Base-by-base conservation (phyloP, 92 coral and sea anemone genomes). In the Porites rus region DNA sequence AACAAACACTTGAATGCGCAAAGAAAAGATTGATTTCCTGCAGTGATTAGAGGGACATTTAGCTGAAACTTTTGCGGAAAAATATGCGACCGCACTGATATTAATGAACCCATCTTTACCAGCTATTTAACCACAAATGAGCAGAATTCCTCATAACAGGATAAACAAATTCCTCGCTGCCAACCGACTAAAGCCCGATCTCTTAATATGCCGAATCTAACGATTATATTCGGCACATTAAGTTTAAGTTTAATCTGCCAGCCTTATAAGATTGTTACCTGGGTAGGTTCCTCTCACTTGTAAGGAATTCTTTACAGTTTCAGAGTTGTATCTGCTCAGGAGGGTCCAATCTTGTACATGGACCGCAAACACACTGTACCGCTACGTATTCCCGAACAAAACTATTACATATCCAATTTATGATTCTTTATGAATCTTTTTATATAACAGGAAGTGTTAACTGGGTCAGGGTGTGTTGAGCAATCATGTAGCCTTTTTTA, bases 371-470 rank as follows among this genome's bases (percentile, higher is more conserved):
- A 75, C 67, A 17, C 79, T 75, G 43, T 11, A 0, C 21, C 51
- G 16, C 62, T 56, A 16, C 16, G 22, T 72, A 20, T 8, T 76
- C 28, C 60, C 22, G 60, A 56, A 75, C 66, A 58, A 3, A 56
- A 1, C 67, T 25, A 28, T 76, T 76, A 22, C 31, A 60, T 31
- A n/a, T 22, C 14, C 68, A 8, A 16, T 16, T 28, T 3, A 60
- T 76, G 68, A 76, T n/a, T 59, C 80, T 24, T 31, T 18, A 20
- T 43, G 13, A 28, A 7, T 1, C 12, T 60, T 3, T n/a, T 78
- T 56, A 51, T 78, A 43, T 50, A 1, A 78, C 58, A 38, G 83
- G 72, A 63, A 78, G 82, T 43, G 22, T 67, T 67, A 67, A 21
- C 46, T 38, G 7, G 46, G 0, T 38, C 24, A 0, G 0, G 46